phyloP scores from a whole-genome alignment of 2,797 vertebrate genomes.

The Danio kyathit region DNA sequence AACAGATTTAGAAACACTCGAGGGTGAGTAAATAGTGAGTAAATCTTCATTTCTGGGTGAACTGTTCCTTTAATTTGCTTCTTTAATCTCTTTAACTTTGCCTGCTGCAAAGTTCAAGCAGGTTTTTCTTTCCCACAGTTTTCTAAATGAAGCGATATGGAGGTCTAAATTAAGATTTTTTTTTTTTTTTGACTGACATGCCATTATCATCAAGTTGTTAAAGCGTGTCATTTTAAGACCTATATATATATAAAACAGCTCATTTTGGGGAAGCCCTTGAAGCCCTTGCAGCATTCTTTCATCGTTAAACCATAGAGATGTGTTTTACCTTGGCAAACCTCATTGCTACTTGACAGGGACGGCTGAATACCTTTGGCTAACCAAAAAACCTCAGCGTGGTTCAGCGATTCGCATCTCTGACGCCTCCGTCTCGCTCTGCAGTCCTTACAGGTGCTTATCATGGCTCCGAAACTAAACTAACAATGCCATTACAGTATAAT shows the following conservation, averaged over 20 bases:
- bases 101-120: not conserved
- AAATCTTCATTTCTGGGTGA: too few species aligned
- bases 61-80: too few species aligned
- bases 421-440: not conserved
- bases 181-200: conserved; percentile 3
- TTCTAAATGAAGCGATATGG: not conserved
- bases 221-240: conserved; percentile 29
- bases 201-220: conserved; percentile 12
- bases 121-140: not conserved
- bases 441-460: conserved; percentile 1
- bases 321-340: conserved; percentile 20
- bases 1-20: too few species aligned
- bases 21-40: too few species aligned
- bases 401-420: not conserved
- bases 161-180: not conserved
- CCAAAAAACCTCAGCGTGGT: conserved; percentile 22
- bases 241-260: not conserved
- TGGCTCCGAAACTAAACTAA: not conserved
- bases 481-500: conserved; percentile 4
- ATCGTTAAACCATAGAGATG: not conserved
- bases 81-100: too few species aligned
- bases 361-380: not conserved
- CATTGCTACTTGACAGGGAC: conserved; percentile 22
- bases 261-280: not conserved
- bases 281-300: not conserved